Evolutionary conservation across 2,888 invertebrate species (phyloP).

Genomic region (Apamea epomidion): DNA sequence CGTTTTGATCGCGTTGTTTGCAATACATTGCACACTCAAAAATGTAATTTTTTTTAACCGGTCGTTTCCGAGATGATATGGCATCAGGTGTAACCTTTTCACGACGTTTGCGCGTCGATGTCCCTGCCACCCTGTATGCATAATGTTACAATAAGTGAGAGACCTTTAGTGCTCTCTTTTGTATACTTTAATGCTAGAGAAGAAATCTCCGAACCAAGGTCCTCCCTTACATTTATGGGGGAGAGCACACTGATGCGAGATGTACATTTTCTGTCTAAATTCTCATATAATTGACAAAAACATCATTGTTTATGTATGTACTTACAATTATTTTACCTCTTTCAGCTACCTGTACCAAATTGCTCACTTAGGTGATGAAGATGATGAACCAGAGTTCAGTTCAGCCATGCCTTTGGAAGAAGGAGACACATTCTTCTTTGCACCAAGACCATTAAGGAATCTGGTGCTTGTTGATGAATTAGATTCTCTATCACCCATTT

Average conservation of each 20-base stretch:
- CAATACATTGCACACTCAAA: too few relatives aligned
- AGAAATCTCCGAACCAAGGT: slow-evolving; percentile 92
- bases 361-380: slow-evolving; percentile 99
- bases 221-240: slow-evolving; percentile 85
- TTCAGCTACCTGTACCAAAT: slow-evolving; percentile 99
- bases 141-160: slow-evolving; percentile 55
- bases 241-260: slow-evolving; percentile 92
- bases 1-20: too few relatives aligned
- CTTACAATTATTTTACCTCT: slow-evolving; percentile 42
- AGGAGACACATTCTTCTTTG: slow-evolving; percentile 99
- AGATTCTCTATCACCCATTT: slow-evolving; percentile 98
- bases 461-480: slow-evolving; percentile 99
- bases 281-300: neutral
- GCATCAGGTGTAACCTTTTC: too few relatives aligned
- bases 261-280: slow-evolving; percentile 73
- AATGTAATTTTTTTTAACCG: too few relatives aligned
- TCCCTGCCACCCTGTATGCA: slow-evolving; percentile 54
- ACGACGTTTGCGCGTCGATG: too few relatives aligned
- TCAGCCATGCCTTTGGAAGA: slow-evolving; percentile 99
- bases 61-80: too few relatives aligned
- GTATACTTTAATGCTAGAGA: slow-evolving; percentile 82
- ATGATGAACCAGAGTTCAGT: slow-evolving; percentile 99
- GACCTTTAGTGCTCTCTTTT: slow-evolving; percentile 76
- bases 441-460: slow-evolving; percentile 97
- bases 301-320: neutral